Percentiles rank a stretch among this genome's conserved stretches.
Evolutionary conservation across 64 coral and sea anemone genomes (phyloP).

Genomic region (Pachyseris speciosa): DNA sequence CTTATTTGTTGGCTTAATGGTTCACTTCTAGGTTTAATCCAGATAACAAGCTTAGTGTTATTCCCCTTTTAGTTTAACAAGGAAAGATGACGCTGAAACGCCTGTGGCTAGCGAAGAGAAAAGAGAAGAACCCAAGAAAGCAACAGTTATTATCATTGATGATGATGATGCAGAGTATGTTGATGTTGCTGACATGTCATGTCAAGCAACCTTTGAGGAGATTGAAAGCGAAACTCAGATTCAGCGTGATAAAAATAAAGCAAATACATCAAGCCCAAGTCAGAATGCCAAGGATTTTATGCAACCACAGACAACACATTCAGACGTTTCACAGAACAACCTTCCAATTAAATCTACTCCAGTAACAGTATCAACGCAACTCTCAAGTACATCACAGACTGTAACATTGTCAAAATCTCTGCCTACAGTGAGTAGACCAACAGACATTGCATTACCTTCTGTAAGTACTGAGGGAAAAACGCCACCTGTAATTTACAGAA

Average conservation of each 20-base stretch:
- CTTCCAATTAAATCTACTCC: neutral
- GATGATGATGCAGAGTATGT: slow-evolving; percentile 25
- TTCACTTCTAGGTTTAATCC: neutral
- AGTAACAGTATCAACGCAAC: neutral
- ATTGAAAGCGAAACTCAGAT: neutral
- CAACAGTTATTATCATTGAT: slow-evolving; percentile 44
- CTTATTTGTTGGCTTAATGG: too few relatives aligned
- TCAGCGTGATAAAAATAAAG: neutral
- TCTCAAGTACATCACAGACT: neutral
- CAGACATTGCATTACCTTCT: neutral
- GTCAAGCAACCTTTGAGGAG: slow-evolving; percentile 22
- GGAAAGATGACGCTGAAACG: neutral
- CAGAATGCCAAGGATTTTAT: neutral
- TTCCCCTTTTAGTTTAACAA: neutral
- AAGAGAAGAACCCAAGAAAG: neutral
- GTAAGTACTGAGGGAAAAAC: neutral
- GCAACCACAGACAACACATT: neutral
- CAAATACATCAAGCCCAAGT: neutral
- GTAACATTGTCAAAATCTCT: neutral
- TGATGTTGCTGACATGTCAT: slow-evolving; percentile 42
- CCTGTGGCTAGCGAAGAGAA: neutral
- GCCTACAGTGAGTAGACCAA: neutral
- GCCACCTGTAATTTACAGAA: slow-evolving; percentile 40
- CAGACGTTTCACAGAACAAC: neutral
- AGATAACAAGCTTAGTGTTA: neutral